Conservation (phyloP, 35 echinoderm and acorn worm species). For the Chiridota heheva region DNA sequence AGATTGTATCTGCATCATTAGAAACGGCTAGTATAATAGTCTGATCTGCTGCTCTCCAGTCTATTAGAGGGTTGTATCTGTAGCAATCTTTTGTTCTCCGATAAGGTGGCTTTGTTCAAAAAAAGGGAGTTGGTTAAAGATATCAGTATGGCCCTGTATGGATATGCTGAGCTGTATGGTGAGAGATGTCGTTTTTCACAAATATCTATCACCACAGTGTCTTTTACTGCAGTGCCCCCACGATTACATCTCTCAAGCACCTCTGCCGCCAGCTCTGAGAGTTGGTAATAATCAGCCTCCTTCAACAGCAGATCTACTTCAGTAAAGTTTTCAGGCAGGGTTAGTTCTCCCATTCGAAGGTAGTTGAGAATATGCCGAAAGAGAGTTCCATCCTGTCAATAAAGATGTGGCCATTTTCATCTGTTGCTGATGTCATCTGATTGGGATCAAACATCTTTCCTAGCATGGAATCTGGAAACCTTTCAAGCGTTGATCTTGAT, state of each 20-base stretch:
- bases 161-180: too few relatives aligned
- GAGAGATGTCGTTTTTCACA: too few relatives aligned
- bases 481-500: constrained; percentile 44
- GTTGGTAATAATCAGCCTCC: constrained; percentile 59
- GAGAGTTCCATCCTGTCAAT: constrained; percentile 77
- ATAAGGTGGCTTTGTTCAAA: too few relatives aligned
- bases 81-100: too few relatives aligned
- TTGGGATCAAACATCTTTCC: constrained; percentile 86
- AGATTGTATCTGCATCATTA: too few relatives aligned
- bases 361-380: constrained; percentile 76
- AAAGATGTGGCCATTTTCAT: constrained; percentile 59
- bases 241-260: neutral
- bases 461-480: constrained; percentile 86
- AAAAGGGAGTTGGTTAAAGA: too few relatives aligned
- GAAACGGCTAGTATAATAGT: too few relatives aligned
- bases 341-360: constrained; percentile 60
- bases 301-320: constrained; percentile 68
- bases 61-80: too few relatives aligned
- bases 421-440: constrained; percentile 51
- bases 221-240: too few relatives aligned
- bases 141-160: too few relatives aligned
- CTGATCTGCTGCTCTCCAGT: too few relatives aligned
- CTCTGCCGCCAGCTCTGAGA: constrained; percentile 40
- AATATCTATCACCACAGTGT: too few relatives aligned
- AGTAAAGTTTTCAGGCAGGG: constrained; percentile 71